Evolutionary conservation across 2,113 vertebrate species (phyloP).

Genomic region (Andinoacara biseriatus): DNA sequence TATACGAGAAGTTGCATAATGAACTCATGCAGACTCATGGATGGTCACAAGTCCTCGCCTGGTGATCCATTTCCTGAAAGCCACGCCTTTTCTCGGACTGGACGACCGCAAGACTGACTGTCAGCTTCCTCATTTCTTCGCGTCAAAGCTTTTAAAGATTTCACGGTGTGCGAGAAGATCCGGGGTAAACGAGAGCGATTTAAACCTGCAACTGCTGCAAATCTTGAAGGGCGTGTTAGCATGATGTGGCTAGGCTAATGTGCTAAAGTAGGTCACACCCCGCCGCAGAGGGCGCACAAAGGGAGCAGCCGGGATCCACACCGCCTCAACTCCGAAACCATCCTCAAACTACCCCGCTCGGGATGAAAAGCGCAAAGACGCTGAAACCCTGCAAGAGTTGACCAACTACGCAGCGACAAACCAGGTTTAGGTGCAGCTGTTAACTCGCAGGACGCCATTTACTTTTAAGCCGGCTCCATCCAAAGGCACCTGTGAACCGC

Average conservation of each 20-base stretch:
- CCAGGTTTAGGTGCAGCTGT: fast-evolving
- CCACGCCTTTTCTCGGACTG: conserved; percentile 68
- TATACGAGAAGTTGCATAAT: conserved; percentile 14
- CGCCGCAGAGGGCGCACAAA: conserved; percentile 76
- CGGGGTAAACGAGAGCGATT: background rate
- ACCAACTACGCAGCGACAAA: background rate
- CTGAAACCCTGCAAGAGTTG: background rate
- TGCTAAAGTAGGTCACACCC: conserved; percentile 86
- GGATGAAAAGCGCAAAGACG: background rate
- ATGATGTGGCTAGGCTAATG: conserved; percentile 65
- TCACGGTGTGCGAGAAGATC: too few species aligned
- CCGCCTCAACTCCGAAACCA: conserved; percentile 17
- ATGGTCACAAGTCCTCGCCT: conserved; percentile 18
- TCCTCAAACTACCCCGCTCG: background rate
- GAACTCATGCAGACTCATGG: conserved; percentile 27
- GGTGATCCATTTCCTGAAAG: conserved; percentile 60
- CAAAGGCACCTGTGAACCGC: conserved; percentile 37
- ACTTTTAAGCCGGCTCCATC: conserved; percentile 37
- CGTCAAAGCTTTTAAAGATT: background rate
- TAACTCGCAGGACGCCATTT: background rate
- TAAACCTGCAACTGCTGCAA: background rate
- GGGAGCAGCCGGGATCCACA: conserved; percentile 58
- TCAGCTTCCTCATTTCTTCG: background rate
- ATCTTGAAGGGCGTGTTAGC: conserved; percentile 57
- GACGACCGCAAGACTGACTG: background rate